Evolutionary conservation across 2,797 vertebrate species (phyloP), one percentile per base, ranked within the genome.

Genomic region (Danio jaintianensis): DNA sequence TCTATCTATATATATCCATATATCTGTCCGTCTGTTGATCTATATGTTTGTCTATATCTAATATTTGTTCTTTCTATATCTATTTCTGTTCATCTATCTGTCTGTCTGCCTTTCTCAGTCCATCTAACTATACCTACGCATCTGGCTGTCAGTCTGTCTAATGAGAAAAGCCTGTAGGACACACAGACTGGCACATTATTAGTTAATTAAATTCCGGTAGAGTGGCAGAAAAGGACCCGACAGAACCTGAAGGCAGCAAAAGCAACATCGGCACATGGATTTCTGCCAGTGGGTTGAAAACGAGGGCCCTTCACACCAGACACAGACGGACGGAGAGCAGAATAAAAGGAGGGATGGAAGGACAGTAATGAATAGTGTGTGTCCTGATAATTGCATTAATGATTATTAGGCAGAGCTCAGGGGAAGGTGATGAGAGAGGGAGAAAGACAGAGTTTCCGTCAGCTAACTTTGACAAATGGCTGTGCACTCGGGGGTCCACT

Each of bases 381-480:
- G 86, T 90, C 88, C 88, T 85, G 88, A 92, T 90, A 91, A 93
- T 91, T 86, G 83, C 86, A 86, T 89, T 90, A 91, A 91, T 91
- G 89, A 92, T 92, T 92, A 91, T 92, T 89, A 93, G 87, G 85
- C 87, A 90, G 87, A 90, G 73, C 85, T 53, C 74, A 86, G 85
- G 86, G 85, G 86, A 91, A 82, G 84, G 85, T 86, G 82, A 88
- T 86, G 84, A 88, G 85, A 81, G 48, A 48, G 68, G 64, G 73
- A 63, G 67, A 67, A 53, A 74, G 58, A n/a, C 74, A 75, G 82
- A 50, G 68, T 78, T 71, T 82, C 73, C 92, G 91, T 88, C 90
- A 90, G 89, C 87, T 89, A 82, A 85, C 85, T 88, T 89, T 94
- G 91, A 94, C 82, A 79, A 91, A 94, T 92, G 86, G 88, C 88